Evolutionary conservation across 37 sponge, comb jelly and placozoan genomes (phyloP).

Genomic region (Petrosia ficiformis): DNA sequence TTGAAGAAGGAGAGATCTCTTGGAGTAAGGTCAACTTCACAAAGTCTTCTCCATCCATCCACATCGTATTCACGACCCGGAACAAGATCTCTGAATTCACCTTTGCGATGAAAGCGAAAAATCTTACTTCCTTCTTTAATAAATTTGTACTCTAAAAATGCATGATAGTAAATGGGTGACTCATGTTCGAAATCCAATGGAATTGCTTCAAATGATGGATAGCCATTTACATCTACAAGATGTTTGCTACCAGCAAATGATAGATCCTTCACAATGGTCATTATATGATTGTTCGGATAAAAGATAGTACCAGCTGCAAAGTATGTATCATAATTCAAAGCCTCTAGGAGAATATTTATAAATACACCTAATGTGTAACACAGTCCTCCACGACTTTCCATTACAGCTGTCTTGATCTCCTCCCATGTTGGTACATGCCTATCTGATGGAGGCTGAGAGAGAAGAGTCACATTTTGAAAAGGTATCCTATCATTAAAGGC

Average conservation of each 20-base stretch:
- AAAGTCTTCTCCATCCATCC: conserved; percentile 4
- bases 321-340: conserved; percentile 25
- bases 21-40: conserved; percentile 18
- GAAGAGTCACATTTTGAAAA: conserved; percentile 24
- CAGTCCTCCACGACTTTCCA: conserved; percentile 41
- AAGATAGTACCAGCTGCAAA: background rate
- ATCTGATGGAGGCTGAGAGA: background rate
- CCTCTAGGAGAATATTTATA: conserved; percentile 40
- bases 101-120: conserved; percentile 9
- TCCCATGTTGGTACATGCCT: conserved; percentile 10
- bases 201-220: conserved; percentile 48
- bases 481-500: conserved; percentile 15
- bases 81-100: background rate
- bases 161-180: conserved; percentile 35
- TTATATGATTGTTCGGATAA: conserved; percentile 25
- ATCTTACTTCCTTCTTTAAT: conserved; percentile 3
- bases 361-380: conserved; percentile 46
- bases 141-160: conserved; percentile 53
- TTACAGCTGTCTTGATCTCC: conserved; percentile 24
- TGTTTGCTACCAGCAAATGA: conserved; percentile 10
- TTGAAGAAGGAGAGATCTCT: conserved; percentile 15
- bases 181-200: conserved; percentile 43
- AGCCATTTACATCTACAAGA: conserved; percentile 45
- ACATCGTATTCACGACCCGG: background rate
- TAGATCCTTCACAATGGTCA: conserved; percentile 4